Percentiles rank a stretch among this genome's conserved stretches.
Evolutionary conservation across 23 tunicate genomes (phyloP).

Genomic region (Trididemnum nubilum): DNA sequence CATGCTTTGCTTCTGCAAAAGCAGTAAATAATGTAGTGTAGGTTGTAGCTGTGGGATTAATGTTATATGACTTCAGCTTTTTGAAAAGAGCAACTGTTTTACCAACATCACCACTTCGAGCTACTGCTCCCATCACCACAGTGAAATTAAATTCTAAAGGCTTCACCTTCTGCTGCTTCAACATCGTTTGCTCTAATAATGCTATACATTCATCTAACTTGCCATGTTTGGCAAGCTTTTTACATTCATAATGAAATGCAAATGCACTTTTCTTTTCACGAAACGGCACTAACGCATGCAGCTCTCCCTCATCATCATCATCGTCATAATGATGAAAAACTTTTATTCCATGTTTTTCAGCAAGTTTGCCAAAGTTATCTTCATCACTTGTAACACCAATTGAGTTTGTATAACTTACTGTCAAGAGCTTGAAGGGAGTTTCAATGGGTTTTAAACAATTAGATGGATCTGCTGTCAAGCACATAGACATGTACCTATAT

Average conservation of each 20-base stretch:
- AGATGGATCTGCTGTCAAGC: too few relatives aligned
- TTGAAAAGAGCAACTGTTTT: constrained; percentile 52
- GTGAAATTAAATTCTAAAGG: constrained; percentile 76
- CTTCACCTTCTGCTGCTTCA: constrained; percentile 53
- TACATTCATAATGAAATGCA: constrained; percentile 61
- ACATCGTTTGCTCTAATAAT: constrained; percentile 61
- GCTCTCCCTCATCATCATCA: background rate
- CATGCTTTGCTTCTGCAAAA: constrained; percentile 41
- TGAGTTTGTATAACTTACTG: too few relatives aligned
- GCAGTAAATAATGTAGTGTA: constrained; percentile 78
- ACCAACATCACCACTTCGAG: constrained; percentile 52
- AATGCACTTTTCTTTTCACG: constrained; percentile 45
- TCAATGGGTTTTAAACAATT: too few relatives aligned
- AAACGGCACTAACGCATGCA: background rate
- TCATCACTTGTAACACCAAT: too few relatives aligned
- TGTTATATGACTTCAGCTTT: constrained; percentile 41
- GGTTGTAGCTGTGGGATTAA: constrained; percentile 48
- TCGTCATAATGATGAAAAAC: constrained; percentile 12
- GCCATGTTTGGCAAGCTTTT: constrained; percentile 59
- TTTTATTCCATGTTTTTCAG: constrained; percentile 17
- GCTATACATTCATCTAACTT: constrained; percentile 70
- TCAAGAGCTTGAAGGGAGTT: too few relatives aligned
- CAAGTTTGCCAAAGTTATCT: constrained; percentile 18
- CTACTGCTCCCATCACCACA: constrained; percentile 85
- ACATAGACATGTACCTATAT: too few relatives aligned